Conservation (phyloP, 2,797 vertebrate species). For the Anguilla obscura region DNA sequence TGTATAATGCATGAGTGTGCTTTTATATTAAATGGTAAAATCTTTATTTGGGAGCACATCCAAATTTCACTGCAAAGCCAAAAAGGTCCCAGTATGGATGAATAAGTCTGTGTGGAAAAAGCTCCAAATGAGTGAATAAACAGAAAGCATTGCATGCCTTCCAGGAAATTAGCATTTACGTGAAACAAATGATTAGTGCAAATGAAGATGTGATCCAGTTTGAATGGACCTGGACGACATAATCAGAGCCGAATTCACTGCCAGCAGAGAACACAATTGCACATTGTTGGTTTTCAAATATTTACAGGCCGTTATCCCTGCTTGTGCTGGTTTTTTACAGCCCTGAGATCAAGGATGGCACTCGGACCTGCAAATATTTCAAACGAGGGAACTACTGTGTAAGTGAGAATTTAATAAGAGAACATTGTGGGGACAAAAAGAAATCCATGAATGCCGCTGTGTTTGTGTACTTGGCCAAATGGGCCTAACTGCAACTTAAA, state of each 20-base stretch:
- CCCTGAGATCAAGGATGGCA: background rate
- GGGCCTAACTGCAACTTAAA: background rate
- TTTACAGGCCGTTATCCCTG: conserved; percentile 2
- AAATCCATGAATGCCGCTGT: background rate
- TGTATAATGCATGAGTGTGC: background rate
- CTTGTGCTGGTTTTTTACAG: background rate
- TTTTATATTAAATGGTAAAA: background rate
- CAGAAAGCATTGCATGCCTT: background rate
- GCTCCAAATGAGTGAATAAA: background rate
- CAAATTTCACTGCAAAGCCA: background rate
- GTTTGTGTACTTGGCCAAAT: background rate
- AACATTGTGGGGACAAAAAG: background rate
- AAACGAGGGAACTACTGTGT: background rate
- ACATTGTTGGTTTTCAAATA: conserved; percentile 1
- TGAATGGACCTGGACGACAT: background rate
- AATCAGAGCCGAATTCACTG: background rate
- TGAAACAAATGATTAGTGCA: background rate
- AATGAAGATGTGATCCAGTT: background rate
- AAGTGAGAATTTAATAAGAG: background rate
- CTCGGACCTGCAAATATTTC: background rate
- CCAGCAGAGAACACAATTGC: background rate
- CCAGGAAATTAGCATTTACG: background rate
- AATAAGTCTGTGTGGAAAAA: background rate
- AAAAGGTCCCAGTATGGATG: background rate
- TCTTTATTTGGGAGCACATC: background rate